Conservation (phyloP, 2,888 invertebrate species). For the Acanthococcus lagerstroemiae region DNA sequence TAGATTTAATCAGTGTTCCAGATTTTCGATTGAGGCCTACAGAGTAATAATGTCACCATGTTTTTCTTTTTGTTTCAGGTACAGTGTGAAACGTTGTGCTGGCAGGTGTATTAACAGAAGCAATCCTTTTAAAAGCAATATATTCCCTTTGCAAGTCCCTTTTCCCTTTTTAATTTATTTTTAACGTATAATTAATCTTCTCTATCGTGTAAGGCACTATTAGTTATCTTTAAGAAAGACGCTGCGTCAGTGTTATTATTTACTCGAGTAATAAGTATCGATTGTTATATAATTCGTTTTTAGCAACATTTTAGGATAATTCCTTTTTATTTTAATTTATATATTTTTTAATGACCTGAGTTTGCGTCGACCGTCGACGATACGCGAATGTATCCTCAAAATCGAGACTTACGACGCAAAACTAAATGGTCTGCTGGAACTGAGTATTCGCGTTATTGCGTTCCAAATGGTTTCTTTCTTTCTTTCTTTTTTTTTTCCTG, state of each 20-base stretch:
- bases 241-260: conserved; percentile 26
- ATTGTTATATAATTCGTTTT: conserved; percentile 16
- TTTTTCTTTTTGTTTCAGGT: conserved; percentile 20
- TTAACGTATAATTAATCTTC: conserved; percentile 25
- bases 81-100: conserved; percentile 29
- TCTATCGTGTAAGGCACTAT: conserved; percentile 18
- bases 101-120: conserved; percentile 29
- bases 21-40: background rate
- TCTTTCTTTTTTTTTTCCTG: too few relatives aligned
- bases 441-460: too few relatives aligned
- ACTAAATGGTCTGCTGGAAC: too few relatives aligned
- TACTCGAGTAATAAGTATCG: conserved; percentile 24
- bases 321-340: background rate
- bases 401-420: too few relatives aligned
- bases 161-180: conserved; percentile 23
- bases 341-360: too few relatives aligned
- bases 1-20: too few relatives aligned
- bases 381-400: too few relatives aligned
- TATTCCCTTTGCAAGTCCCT: conserved; percentile 22
- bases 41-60: background rate
- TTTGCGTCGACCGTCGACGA: too few relatives aligned
- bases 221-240: conserved; percentile 23
- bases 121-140: conserved; percentile 30
- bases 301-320: background rate
- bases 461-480: too few relatives aligned